Conservation (phyloP, 2,888 invertebrate genomes). For the Micoletzkya japonica region DNA sequence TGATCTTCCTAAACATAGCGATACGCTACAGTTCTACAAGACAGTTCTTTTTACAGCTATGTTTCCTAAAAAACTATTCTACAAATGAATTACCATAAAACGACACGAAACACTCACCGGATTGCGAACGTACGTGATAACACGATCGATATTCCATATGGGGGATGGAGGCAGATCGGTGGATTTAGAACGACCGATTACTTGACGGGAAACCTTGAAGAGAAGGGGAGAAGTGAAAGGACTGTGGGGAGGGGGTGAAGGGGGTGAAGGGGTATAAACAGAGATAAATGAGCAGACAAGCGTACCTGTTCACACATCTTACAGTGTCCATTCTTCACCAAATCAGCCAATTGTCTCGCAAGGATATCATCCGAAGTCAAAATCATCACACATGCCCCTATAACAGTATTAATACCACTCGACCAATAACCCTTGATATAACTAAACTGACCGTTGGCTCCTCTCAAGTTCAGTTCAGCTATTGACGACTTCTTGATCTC, state of each 20-base stretch:
- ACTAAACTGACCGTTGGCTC: slow-evolving; percentile 22
- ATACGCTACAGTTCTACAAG: background rate
- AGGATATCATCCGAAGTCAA: slow-evolving; percentile 49
- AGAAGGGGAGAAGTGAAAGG: too few species aligned
- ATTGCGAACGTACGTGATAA: slow-evolving; percentile 33
- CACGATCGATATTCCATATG: slow-evolving; percentile 39
- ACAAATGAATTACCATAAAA: slow-evolving; percentile 29
- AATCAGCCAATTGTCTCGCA: slow-evolving; percentile 52
- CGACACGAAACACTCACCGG: slow-evolving; percentile 29
- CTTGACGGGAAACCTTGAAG: too few species aligned
- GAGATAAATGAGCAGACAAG: too few species aligned
- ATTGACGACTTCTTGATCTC: too few species aligned
- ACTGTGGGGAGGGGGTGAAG: too few species aligned
- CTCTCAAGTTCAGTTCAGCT: too few species aligned
- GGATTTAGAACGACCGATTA: too few species aligned
- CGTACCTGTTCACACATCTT: too few species aligned
- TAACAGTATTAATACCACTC: slow-evolving; percentile 17
- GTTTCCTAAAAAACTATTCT: background rate
- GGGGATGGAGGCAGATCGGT: too few species aligned
- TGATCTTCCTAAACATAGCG: slow-evolving; percentile 32
- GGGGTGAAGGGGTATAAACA: too few species aligned
- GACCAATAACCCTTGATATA: background rate
- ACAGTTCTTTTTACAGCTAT: background rate
- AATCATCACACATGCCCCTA: slow-evolving; percentile 50
- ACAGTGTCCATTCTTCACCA: slow-evolving; percentile 46